Evolutionary conservation across 2,888 invertebrate species (phyloP).

Genomic region (Eilema sororculum): DNA sequence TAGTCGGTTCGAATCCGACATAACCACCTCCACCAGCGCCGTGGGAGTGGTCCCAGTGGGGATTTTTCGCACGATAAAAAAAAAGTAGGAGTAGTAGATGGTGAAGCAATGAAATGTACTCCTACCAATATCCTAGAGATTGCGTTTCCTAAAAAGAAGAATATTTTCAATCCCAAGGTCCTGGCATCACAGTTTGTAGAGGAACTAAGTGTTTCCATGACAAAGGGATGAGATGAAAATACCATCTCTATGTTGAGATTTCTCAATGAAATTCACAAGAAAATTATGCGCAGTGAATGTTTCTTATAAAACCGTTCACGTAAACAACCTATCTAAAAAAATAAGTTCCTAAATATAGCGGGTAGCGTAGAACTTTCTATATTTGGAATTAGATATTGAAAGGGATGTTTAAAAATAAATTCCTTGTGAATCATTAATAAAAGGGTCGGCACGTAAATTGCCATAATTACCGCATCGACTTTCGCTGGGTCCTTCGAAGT

Average conservation of each 20-base stretch:
- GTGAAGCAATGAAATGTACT: too few relatives aligned
- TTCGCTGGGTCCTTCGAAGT: background rate
- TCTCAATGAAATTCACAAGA: background rate
- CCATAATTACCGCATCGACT: constrained; percentile 3
- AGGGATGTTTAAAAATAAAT: constrained; percentile 7
- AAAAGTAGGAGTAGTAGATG: too few relatives aligned
- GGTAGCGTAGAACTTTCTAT: background rate
- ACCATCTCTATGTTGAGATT: background rate
- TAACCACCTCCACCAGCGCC: too few relatives aligned
- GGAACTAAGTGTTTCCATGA: too few relatives aligned
- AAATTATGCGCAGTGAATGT: background rate
- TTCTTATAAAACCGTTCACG: background rate
- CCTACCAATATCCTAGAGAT: too few relatives aligned
- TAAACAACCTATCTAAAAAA: background rate
- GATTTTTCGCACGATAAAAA: too few relatives aligned
- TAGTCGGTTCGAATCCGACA: too few relatives aligned
- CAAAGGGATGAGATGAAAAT: background rate
- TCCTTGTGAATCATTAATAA: constrained; percentile 12
- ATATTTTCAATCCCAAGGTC: too few relatives aligned
- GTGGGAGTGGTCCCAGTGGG: too few relatives aligned
- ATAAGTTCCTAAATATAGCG: background rate
- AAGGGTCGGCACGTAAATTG: background rate
- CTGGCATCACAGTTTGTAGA: too few relatives aligned
- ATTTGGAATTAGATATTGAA: constrained; percentile 13
- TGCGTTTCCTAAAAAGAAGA: too few relatives aligned